Conservation (phyloP, 2,888 invertebrate species). For the Carcina quercana region DNA sequence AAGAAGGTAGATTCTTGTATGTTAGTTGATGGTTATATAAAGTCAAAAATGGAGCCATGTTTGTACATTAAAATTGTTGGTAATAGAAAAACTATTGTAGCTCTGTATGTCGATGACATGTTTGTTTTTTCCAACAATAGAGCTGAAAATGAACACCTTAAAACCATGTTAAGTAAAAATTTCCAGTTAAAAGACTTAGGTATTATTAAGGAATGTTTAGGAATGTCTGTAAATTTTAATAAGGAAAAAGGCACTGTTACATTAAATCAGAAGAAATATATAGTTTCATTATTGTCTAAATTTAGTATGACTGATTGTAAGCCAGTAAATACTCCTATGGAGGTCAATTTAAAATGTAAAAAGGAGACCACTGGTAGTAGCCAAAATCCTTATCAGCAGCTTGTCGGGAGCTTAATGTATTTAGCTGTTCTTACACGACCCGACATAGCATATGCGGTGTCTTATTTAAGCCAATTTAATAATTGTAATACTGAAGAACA, state of each 20-base stretch:
- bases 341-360: not conserved
- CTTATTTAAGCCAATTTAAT: constrained; percentile 8
- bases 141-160: constrained; percentile 5
- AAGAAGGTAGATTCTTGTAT: constrained; percentile 6
- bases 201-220: not conserved
- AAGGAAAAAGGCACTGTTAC: not conserved
- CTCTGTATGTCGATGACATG: constrained; percentile 11
- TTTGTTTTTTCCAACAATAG: constrained; percentile 10
- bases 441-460: constrained; percentile 6
- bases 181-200: constrained; percentile 1
- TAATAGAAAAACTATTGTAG: constrained; percentile 6
- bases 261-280: not conserved
- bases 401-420: constrained; percentile 8
- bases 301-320: constrained; percentile 3
- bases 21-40: too few relatives aligned
- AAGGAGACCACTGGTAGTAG: not conserved
- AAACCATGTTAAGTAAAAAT: not conserved
- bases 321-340: not conserved
- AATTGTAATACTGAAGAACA: constrained; percentile 3
- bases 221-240: not conserved
- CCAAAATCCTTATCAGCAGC: constrained; percentile 4
- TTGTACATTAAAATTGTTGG: constrained; percentile 1
- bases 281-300: not conserved
- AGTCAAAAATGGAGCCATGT: constrained; percentile 10
- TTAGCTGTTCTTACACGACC: constrained; percentile 5